Evolutionary conservation across 2,888 invertebrate genomes (phyloP).

Genomic region (Aphidoletes aphidimyza): DNA sequence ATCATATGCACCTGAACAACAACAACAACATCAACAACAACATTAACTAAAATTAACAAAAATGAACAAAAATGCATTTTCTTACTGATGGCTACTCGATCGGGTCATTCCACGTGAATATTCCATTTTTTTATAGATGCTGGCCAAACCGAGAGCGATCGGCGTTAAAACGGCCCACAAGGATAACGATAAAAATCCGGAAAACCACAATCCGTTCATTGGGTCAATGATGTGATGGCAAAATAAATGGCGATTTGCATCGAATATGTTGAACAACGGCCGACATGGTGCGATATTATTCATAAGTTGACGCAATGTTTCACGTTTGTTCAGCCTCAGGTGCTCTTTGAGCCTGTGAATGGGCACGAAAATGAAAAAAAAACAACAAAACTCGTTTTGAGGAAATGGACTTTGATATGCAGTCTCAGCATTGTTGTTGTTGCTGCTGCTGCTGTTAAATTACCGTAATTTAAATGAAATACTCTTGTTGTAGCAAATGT

Average conservation of each 20-base stretch:
- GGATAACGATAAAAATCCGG: conserved; percentile 70
- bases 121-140: conserved; percentile 63
- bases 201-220: conserved; percentile 77
- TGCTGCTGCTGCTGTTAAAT: background rate
- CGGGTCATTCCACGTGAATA: conserved; percentile 56
- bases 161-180: conserved; percentile 74
- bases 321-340: conserved; percentile 75
- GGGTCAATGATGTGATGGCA: conserved; percentile 65
- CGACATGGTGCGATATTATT: conserved; percentile 76
- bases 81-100: conserved; percentile 59
- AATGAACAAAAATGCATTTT: conserved; percentile 57
- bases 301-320: conserved; percentile 73
- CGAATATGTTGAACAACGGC: conserved; percentile 77
- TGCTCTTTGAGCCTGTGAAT: conserved; percentile 72
- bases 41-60: background rate
- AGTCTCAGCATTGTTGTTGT: background rate
- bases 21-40: background rate
- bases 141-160: conserved; percentile 71
- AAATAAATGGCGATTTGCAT: conserved; percentile 71
- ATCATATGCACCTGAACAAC: background rate
- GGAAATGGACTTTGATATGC: background rate
- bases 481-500: conserved; percentile 76
- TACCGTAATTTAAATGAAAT: conserved; percentile 64
- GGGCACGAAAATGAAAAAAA: conserved; percentile 61
- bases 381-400: conserved; percentile 66